These are phyloP conservation scores for Pipistrellus kuhlii DNA, from an alignment of 2,797 vertebrate genomes.

Conservation along the genomic window DNA sequence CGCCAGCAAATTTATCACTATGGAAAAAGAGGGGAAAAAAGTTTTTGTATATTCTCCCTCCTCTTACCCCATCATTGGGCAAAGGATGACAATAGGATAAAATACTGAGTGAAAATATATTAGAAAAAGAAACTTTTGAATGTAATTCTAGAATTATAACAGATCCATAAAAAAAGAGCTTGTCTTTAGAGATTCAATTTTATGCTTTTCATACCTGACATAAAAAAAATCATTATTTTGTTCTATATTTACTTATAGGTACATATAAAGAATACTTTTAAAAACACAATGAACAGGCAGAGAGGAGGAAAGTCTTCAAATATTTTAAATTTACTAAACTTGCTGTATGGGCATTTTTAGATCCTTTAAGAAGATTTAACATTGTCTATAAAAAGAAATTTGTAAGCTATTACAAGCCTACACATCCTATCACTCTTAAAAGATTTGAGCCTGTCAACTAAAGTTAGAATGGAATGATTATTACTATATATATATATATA, in stretches of 20 bases:
- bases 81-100: not conserved
- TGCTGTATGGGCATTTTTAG: slow-evolving; percentile 39
- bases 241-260: not conserved
- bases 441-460: not conserved
- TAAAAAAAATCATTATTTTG: slow-evolving; percentile 69
- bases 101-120: not conserved
- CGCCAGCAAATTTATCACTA: not conserved
- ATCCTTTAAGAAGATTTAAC: slow-evolving; percentile 25
- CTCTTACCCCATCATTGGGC: not conserved
- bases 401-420: not conserved
- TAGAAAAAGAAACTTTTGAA: not conserved
- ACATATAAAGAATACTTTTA: not conserved
- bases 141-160: not conserved
- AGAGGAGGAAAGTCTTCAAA: not conserved
- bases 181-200: slow-evolving; percentile 46
- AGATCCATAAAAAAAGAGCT: slow-evolving; percentile 44
- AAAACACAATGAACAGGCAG: not conserved
- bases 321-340: slow-evolving; percentile 41
- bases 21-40: not conserved
- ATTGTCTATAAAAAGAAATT: not conserved
- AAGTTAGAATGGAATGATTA: not conserved
- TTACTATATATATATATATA: not conserved
- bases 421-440: not conserved
- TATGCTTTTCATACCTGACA: slow-evolving; percentile 23
- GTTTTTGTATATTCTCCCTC: not conserved